phyloP scores from a whole-genome alignment of 2,113 vertebrate species.

The Pseudopodoces humilis region DNA sequence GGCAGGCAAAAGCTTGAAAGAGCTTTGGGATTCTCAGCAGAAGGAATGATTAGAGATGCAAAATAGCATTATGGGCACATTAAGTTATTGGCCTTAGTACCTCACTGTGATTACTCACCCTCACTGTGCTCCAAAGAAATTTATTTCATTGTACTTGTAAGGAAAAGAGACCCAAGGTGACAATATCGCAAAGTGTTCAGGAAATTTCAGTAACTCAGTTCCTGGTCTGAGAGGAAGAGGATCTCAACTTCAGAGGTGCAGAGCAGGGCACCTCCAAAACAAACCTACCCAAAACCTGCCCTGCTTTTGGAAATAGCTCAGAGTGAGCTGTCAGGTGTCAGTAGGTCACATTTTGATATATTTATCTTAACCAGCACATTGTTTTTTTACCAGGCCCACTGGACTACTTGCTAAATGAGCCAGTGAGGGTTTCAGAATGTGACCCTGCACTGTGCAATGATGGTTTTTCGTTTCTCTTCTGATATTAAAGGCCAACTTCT shows the following conservation, averaged over 20 bases:
- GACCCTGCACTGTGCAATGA: background rate
- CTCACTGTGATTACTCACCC: background rate
- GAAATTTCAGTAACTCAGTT: background rate
- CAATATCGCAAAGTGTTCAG: background rate
- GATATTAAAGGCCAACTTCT: background rate
- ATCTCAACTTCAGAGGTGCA: background rate
- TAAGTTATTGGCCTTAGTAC: background rate
- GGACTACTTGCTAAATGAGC: background rate
- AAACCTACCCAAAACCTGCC: background rate
- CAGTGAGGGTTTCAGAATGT: slow-evolving; percentile 1
- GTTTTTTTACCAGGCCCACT: background rate
- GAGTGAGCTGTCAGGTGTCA: background rate
- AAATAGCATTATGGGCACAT: background rate
- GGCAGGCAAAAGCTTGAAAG: background rate
- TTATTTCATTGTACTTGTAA: background rate
- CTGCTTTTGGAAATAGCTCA: background rate
- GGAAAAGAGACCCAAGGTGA: background rate
- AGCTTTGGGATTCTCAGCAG: background rate
- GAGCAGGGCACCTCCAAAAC: background rate
- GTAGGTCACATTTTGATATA: background rate
- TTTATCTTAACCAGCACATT: background rate
- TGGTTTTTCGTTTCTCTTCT: background rate
- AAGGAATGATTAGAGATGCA: background rate
- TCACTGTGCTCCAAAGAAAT: background rate
- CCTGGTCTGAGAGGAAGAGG: background rate